phyloP scores from a whole-genome alignment of 2,888 invertebrate species.

The Heliconius cydno region DNA sequence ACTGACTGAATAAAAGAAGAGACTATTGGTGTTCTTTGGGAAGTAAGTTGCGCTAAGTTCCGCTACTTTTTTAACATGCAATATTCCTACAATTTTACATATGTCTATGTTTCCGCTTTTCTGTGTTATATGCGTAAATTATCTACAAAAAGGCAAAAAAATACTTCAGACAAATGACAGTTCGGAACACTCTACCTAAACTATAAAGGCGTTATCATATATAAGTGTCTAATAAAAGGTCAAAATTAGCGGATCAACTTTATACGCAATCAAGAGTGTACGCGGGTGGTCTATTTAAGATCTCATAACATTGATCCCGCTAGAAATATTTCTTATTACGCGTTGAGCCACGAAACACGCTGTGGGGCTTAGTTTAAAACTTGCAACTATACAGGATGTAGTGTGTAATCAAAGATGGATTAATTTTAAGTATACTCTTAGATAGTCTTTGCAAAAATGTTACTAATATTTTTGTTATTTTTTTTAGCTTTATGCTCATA shows the following conservation, averaged over 20 bases:
- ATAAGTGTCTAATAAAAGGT: conserved; percentile 30
- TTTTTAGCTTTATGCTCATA: neutral
- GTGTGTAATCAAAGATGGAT: conserved; percentile 8
- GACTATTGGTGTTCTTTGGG: no score
- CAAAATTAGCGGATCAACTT: conserved; percentile 61
- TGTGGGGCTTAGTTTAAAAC: conserved; percentile 16
- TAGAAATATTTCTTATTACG: conserved; percentile 30
- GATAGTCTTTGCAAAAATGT: neutral
- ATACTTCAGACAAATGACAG: neutral
- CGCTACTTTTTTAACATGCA: no score
- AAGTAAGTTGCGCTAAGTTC: no score
- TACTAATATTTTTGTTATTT: no score
- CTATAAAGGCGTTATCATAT: neutral
- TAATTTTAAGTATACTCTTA: neutral
- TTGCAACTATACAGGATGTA: neutral
- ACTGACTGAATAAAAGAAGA: neutral
- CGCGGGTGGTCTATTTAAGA: conserved; percentile 53
- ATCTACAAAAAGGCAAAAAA: neutral
- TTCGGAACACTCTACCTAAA: neutral
- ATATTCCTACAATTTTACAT: no score
- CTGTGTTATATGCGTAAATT: no score
- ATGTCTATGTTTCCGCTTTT: no score
- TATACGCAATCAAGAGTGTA: conserved; percentile 60
- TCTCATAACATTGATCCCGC: conserved; percentile 53
- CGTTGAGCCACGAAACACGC: conserved; percentile 17